Evolutionary conservation across 2,888 invertebrate species (phyloP).

Genomic region (Tiliacea aurago): DNA sequence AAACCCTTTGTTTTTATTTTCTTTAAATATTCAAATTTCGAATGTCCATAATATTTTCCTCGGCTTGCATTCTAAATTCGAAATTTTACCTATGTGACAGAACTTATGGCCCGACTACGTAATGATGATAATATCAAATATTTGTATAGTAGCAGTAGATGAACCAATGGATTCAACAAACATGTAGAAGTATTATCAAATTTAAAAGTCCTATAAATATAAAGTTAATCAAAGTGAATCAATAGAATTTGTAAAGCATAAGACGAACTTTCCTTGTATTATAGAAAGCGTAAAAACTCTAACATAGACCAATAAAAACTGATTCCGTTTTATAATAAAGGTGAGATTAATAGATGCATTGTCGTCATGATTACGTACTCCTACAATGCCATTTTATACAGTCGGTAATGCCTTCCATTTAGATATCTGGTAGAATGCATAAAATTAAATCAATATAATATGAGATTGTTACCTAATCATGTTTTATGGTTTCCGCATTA

Average conservation of each 20-base stretch:
- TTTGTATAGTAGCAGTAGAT: background rate
- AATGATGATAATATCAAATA: constrained; percentile 4
- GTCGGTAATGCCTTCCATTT: constrained; percentile 47
- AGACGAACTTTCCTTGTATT: constrained; percentile 47
- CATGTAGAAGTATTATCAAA: background rate
- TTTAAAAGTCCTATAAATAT: background rate
- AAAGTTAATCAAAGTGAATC: background rate
- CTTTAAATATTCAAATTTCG: no score
- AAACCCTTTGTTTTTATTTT: no score
- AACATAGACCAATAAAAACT: constrained; percentile 54
- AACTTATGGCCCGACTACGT: no score
- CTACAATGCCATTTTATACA: constrained; percentile 36
- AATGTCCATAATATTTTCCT: no score
- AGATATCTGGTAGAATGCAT: constrained; percentile 48
- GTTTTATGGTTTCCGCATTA: constrained; percentile 62
- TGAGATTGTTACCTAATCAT: constrained; percentile 56
- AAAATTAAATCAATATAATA: constrained; percentile 31
- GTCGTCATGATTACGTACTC: constrained; percentile 52
- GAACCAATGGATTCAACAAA: background rate
- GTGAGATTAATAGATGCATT: constrained; percentile 54
- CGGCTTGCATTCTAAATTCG: no score
- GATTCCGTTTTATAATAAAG: constrained; percentile 49
- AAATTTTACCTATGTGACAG: no score
- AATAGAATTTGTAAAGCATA: constrained; percentile 7
- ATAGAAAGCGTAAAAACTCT: constrained; percentile 60